Base-by-base conservation (phyloP, 2,888 invertebrate genomes). In the Corbicula japonica region DNA sequence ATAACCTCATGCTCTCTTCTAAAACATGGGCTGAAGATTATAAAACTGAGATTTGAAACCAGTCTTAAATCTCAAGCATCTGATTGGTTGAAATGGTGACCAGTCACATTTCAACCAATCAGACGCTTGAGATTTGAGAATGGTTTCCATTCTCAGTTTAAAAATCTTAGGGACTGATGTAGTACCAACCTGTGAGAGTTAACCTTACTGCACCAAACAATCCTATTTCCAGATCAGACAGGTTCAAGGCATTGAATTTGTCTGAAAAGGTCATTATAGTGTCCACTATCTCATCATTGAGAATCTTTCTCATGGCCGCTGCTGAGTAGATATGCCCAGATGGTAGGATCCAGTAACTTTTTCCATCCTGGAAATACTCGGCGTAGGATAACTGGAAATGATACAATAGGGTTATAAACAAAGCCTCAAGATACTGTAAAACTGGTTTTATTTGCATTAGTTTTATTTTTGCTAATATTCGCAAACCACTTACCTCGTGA, bases 141-240 rank as follows among this genome's bases (percentile, higher is more conserved):
- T n/a, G n/a, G n/a, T n/a, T n/a, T n/a, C n/a, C n/a, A n/a, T n/a
- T n/a, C n/a, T n/a, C n/a, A n/a, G n/a, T n/a, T n/a, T n/a, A n/a
- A n/a, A n/a, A n/a, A n/a, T n/a, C n/a, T n/a, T n/a, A n/a, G 18
- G 48, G n/a, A 48, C 23, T 23, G 30, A 54, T 4, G 21, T 12
- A 23, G 35, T 38, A 52, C 56, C 18, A 52, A 78, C 78, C 65
- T 69, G 69, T 23, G 21, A 46, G 15, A 1, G 73, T 90, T 0
- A 91, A 81, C 58, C 86, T 84, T 10, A 91, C 80, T n/a, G 88
- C 89, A 74, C 89, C 87, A 21, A 92, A 63, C 12, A 90, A 72
- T 21, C 84, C 86, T 6, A 89, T 73, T 73, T 92, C 91, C 35
- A 84, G 63, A 32, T 87, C 85, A 8, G 85, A 86, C 69, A 92